Percentiles rank a stretch among this genome's conserved stretches.
These are phyloP conservation scores for Eudemis profundana DNA, from an alignment of 2,888 invertebrate species.

Conservation along the genomic window DNA sequence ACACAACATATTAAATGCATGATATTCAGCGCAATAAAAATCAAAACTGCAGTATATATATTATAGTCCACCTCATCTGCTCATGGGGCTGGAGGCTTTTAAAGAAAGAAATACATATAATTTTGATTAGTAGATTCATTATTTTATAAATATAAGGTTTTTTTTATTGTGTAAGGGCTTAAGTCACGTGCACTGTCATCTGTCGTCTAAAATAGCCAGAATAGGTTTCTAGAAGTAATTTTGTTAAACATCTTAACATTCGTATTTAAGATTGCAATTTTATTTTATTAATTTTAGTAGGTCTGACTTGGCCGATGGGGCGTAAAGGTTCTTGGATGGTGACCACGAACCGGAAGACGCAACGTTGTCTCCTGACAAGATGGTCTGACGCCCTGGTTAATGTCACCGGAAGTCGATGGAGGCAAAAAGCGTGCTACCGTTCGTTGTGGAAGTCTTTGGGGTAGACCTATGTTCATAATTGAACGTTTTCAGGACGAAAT, in stretches of 20 bases:
- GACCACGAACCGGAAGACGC: too few relatives aligned
- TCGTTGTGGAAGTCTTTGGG: too few relatives aligned
- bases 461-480: too few relatives aligned
- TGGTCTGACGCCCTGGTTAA: too few relatives aligned
- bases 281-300: not conserved
- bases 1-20: not conserved
- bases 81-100: conserved; percentile 22
- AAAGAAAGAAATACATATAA: not conserved
- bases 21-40: not conserved
- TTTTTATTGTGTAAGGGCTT: conserved; percentile 23
- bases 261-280: not conserved
- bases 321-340: too few relatives aligned
- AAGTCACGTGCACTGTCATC: conserved; percentile 6
- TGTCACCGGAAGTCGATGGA: too few relatives aligned
- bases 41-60: not conserved
- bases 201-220: conserved; percentile 19
- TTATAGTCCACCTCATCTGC: conserved; percentile 6
- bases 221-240: conserved; percentile 8
- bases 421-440: too few relatives aligned
- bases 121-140: conserved; percentile 12
- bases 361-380: too few relatives aligned
- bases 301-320: not conserved
- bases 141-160: conserved; percentile 13
- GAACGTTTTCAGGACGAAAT: too few relatives aligned
- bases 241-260: not conserved